These are phyloP conservation scores for Neolamprologus hecqui DNA, from an alignment of 2,113 vertebrate genomes.

Conservation along the genomic window DNA sequence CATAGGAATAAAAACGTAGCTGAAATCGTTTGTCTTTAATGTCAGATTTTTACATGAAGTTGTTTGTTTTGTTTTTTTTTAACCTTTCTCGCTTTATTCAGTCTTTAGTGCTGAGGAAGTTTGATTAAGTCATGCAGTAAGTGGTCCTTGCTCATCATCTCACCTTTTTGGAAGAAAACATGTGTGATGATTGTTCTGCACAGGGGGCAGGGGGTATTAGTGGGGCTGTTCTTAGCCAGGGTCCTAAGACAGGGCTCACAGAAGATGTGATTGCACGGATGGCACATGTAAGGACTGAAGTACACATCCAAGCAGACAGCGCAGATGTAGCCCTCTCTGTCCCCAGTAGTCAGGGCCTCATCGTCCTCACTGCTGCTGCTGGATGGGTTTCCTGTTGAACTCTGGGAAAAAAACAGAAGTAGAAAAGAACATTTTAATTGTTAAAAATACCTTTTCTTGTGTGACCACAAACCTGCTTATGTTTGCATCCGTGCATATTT, in stretches of 20 bases:
- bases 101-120: neutral
- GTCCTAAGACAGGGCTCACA: slow-evolving; percentile 95
- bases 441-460: neutral
- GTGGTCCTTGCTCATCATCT: neutral
- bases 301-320: slow-evolving; percentile 94
- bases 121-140: neutral
- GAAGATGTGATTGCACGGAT: slow-evolving; percentile 93
- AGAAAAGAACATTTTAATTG: neutral
- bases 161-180: slow-evolving; percentile 94
- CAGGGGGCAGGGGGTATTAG: slow-evolving; percentile 87
- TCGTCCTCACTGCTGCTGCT: slow-evolving; percentile 52
- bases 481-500: neutral
- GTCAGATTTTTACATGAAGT: neutral
- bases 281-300: slow-evolving; percentile 95
- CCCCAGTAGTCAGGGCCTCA: slow-evolving; percentile 15
- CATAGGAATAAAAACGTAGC: neutral
- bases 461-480: neutral
- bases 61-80: neutral
- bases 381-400: slow-evolving; percentile 55
- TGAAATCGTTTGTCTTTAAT: neutral
- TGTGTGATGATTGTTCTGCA: slow-evolving; percentile 87
- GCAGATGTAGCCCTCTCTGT: slow-evolving; percentile 83
- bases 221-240: slow-evolving; percentile 87
- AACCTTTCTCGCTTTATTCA: neutral
- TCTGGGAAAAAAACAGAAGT: slow-evolving; percentile 21